These are phyloP conservation scores for Eumeta japonica DNA, from an alignment of 1,140 invertebrate species.

Conservation along the genomic window DNA sequence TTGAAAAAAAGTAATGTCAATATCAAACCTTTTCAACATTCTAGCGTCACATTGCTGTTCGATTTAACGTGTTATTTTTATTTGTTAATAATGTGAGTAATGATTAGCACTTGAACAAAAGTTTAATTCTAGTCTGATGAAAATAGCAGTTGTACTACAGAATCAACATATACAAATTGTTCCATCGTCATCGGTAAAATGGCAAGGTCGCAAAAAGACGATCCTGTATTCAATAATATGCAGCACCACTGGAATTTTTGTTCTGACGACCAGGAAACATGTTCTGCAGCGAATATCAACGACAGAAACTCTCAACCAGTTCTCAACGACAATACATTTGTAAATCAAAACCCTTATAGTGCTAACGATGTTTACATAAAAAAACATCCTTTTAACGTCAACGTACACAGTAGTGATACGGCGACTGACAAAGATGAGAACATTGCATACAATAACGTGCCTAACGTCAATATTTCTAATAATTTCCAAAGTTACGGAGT, in stretches of 20 bases:
- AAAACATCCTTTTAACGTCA: slow-evolving; percentile 31
- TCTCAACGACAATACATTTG: slow-evolving; percentile 19
- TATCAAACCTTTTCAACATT: no score
- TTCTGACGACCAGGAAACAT: slow-evolving; percentile 34
- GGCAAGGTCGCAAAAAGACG: slow-evolving; percentile 51
- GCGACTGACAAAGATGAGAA: slow-evolving; percentile 31
- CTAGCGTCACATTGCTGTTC: no score
- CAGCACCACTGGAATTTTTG: slow-evolving; percentile 45
- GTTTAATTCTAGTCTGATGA: no score
- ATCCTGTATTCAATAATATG: slow-evolving; percentile 42
- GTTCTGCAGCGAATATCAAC: slow-evolving; percentile 30
- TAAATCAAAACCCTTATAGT: slow-evolving; percentile 26
- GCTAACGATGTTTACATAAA: slow-evolving; percentile 39
- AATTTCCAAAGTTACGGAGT: slow-evolving; percentile 36
- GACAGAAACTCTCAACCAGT: slow-evolving; percentile 29
- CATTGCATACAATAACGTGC: slow-evolving; percentile 25
- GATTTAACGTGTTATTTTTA: no score
- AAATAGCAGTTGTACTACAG: no score
- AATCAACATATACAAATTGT: no score
- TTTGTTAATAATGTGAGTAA: no score
- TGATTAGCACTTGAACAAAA: no score
- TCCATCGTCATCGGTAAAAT: slow-evolving; percentile 17
- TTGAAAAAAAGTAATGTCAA: no score
- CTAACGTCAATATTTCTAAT: slow-evolving; percentile 25
- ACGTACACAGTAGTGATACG: slow-evolving; percentile 23